These are phyloP conservation scores for Drosophila pseudoobscura DNA, from an alignment of 1,140 invertebrate species.

Conservation along the genomic window DNA sequence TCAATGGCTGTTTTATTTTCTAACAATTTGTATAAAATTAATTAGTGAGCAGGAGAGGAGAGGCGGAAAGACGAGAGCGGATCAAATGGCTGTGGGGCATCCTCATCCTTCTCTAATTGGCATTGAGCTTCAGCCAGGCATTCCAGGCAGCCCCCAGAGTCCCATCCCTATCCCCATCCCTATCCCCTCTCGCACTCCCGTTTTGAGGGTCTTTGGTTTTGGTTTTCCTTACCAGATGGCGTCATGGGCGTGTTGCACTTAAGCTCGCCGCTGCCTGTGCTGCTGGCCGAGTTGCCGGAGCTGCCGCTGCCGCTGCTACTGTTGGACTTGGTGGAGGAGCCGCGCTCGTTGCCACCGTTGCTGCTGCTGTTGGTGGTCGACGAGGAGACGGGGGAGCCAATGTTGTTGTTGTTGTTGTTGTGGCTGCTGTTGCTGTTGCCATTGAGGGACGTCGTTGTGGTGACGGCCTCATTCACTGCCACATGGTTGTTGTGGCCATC, in stretches of 20 bases:
- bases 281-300: slow-evolving; percentile 74
- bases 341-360: slow-evolving; percentile 66
- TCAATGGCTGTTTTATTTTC: slow-evolving; percentile 34
- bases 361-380: slow-evolving; percentile 76
- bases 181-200: too few species aligned
- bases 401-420: slow-evolving; percentile 68
- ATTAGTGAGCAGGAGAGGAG: slow-evolving; percentile 56
- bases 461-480: slow-evolving; percentile 40
- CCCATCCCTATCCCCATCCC: not conserved
- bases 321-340: slow-evolving; percentile 79
- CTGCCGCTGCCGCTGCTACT: slow-evolving; percentile 77
- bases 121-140: slow-evolving; percentile 63
- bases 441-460: slow-evolving; percentile 47
- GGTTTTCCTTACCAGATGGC: slow-evolving; percentile 66
- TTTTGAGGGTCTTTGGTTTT: not conserved
- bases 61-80: slow-evolving; percentile 1
- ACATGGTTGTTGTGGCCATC: slow-evolving; percentile 71
- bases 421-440: slow-evolving; percentile 45
- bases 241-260: slow-evolving; percentile 82
- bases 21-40: slow-evolving; percentile 62
- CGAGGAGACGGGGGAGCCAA: slow-evolving; percentile 76
- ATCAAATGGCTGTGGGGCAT: slow-evolving; percentile 44
- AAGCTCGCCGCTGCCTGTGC: slow-evolving; percentile 68
- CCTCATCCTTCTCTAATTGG: slow-evolving; percentile 64
- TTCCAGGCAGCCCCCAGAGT: not conserved